Conservation (phyloP, 1,140 invertebrate genomes). For the Semibalanus balanoides region DNA sequence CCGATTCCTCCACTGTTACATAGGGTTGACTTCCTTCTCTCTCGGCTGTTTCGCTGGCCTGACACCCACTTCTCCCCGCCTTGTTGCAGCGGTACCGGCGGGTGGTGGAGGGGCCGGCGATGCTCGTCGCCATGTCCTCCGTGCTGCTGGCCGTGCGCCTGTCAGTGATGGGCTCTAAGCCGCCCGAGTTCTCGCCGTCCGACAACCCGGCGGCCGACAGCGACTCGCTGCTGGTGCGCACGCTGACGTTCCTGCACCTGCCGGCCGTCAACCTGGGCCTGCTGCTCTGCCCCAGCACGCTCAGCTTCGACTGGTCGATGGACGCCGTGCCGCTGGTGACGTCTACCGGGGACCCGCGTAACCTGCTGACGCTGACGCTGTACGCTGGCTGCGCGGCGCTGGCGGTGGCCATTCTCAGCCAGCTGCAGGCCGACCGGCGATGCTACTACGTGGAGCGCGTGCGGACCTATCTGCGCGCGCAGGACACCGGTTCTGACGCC, state of each 20-base stretch:
- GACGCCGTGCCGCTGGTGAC: conserved; percentile 70
- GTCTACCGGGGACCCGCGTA: conserved; percentile 53
- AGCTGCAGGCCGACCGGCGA: conserved; percentile 4
- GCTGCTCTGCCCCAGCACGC: conserved; percentile 57
- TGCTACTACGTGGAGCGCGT: conserved; percentile 35
- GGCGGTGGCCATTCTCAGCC: not conserved
- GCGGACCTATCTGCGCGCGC: conserved; percentile 75
- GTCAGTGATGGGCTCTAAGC: conserved; percentile 24
- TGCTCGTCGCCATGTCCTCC: conserved; percentile 10
- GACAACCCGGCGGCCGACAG: conserved; percentile 33
- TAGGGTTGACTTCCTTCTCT: too few relatives aligned
- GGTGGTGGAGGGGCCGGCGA: too few relatives aligned
- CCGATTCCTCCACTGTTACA: too few relatives aligned
- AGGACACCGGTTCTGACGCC: not conserved
- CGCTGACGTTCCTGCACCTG: conserved; percentile 73
- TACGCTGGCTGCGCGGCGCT: conserved; percentile 41
- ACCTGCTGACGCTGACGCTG: conserved; percentile 51
- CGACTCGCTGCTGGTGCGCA: conserved; percentile 23
- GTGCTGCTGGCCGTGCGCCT: conserved; percentile 26
- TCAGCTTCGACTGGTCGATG: conserved; percentile 95
- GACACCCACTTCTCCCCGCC: too few relatives aligned
- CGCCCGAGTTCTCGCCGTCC: conserved; percentile 28
- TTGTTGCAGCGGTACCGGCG: too few relatives aligned
- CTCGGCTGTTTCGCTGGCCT: too few relatives aligned
- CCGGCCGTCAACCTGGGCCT: conserved; percentile 73